Conservation (phyloP, 2,888 invertebrate genomes). For the Drosophila kambysellisi region DNA sequence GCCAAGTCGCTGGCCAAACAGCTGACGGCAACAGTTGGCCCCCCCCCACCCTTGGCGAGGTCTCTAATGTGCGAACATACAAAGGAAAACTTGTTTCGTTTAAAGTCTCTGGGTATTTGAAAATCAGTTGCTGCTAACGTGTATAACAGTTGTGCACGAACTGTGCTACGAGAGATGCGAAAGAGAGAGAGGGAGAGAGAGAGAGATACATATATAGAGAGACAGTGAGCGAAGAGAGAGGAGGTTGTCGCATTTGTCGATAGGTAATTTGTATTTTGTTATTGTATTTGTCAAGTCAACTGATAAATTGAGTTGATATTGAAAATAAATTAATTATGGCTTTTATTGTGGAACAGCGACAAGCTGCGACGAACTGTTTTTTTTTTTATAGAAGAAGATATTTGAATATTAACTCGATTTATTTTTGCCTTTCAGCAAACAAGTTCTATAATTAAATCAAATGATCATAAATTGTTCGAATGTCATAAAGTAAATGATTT, state of each 20-base stretch:
- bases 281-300: constrained; percentile 78
- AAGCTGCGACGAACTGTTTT: constrained; percentile 6
- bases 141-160: constrained; percentile 58
- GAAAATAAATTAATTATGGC: constrained; percentile 79
- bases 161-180: constrained; percentile 41
- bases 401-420: not conserved
- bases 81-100: constrained; percentile 72
- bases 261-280: constrained; percentile 63
- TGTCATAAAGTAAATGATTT: constrained; percentile 19
- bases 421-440: constrained; percentile 17
- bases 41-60: constrained; percentile 9
- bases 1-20: constrained; percentile 66
- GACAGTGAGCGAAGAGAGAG: constrained; percentile 9
- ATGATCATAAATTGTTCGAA: constrained; percentile 22
- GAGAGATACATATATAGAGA: not conserved
- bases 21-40: constrained; percentile 51
- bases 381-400: constrained; percentile 1
- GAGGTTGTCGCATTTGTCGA: constrained; percentile 29
- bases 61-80: constrained; percentile 37
- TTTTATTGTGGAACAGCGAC: constrained; percentile 53
- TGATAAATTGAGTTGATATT: constrained; percentile 81
- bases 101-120: constrained; percentile 67
- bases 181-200: constrained; percentile 9
- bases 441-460: constrained; percentile 26
- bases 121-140: constrained; percentile 48